These are phyloP conservation scores for Sebastes kiyomatsui DNA, from an alignment of 2,797 vertebrate genomes.

Conservation along the genomic window DNA sequence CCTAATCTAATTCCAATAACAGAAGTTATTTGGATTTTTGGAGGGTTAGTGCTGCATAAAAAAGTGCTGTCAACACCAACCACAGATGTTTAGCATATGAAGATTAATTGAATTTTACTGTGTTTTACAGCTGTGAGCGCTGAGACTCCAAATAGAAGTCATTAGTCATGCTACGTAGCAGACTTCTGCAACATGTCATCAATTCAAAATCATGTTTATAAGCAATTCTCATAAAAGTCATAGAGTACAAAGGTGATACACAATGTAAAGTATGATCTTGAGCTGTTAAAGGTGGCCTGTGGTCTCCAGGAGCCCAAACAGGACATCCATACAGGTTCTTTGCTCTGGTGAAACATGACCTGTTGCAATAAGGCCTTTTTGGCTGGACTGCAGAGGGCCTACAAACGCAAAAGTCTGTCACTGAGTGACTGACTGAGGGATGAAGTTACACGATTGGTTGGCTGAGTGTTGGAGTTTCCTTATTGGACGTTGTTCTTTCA, in stretches of 20 bases:
- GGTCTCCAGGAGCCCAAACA: not conserved
- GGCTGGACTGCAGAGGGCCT: too few relatives aligned
- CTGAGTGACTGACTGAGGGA: too few relatives aligned
- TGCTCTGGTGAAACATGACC: conserved; percentile 11
- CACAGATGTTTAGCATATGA: not conserved
- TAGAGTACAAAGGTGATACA: not conserved
- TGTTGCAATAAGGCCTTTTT: not conserved
- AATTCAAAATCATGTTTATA: not conserved
- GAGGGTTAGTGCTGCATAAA: not conserved
- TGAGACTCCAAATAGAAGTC: not conserved
- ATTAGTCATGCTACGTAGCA: not conserved
- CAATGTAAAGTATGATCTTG: not conserved
- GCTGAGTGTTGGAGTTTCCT: too few relatives aligned
- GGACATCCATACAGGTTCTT: not conserved
- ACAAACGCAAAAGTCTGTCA: too few relatives aligned
- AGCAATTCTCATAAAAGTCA: not conserved
- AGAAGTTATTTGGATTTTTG: not conserved
- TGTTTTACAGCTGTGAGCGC: not conserved
- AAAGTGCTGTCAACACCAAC: not conserved
- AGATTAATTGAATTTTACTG: not conserved
- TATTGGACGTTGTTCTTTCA: too few relatives aligned
- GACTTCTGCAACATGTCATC: not conserved
- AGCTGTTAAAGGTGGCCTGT: too few relatives aligned
- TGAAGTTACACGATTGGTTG: too few relatives aligned
- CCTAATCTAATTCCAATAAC: not conserved